A percentile compares a stretch with the other conserved stretches of the same genome.
phyloP scores from a whole-genome alignment of 2,888 invertebrate genomes.

The Arctia plantaginis region DNA sequence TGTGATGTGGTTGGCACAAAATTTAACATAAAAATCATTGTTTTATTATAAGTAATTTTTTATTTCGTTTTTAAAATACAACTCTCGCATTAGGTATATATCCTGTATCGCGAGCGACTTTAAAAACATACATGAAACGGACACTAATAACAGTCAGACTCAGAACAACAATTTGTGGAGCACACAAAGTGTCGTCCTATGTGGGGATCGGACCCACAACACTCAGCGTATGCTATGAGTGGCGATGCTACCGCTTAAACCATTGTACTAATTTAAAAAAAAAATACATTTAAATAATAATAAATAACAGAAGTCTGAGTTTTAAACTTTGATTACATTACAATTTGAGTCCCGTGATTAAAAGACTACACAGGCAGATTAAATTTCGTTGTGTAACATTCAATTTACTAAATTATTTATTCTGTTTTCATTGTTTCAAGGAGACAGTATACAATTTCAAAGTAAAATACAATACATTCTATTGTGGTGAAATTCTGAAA shows the following conservation, averaged over 20 bases:
- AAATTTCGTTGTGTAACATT: not conserved
- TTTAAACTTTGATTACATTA: not conserved
- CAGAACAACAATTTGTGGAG: too few species aligned
- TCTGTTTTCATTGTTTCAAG: conserved; percentile 6
- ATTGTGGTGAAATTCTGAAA: conserved; percentile 6
- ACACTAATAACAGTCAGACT: too few species aligned
- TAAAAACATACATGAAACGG: too few species aligned
- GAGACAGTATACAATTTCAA: not conserved
- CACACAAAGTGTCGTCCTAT: too few species aligned
- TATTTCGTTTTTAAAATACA: too few species aligned
- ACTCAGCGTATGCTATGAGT: too few species aligned
- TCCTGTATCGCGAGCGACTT: too few species aligned
- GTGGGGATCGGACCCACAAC: too few species aligned
- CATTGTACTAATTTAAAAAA: too few species aligned
- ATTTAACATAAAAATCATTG: not conserved
- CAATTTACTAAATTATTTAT: not conserved
- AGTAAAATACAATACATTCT: conserved; percentile 1
- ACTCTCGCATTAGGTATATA: too few species aligned
- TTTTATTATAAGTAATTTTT: not conserved
- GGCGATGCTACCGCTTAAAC: too few species aligned
- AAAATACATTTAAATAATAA: not conserved
- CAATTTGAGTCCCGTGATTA: not conserved
- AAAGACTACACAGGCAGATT: not conserved
- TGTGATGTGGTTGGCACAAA: conserved; percentile 17
- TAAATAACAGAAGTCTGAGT: not conserved